A percentile compares a stretch with the other conserved stretches of the same genome.
Conservation (phyloP, 2,888 invertebrate species). For the Drosophila acutilabella region DNA sequence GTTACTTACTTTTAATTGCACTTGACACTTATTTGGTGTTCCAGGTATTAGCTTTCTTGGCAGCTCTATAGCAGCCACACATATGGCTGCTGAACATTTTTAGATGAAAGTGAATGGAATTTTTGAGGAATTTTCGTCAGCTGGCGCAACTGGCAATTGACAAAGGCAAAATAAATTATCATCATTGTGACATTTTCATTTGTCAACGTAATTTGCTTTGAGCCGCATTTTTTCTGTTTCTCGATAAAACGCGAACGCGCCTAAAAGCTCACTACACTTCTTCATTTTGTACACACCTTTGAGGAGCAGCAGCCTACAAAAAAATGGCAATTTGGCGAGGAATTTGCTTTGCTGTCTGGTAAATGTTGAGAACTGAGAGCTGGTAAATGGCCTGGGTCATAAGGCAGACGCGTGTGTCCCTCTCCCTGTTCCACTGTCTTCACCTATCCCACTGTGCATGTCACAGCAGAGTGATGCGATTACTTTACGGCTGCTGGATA, state of each 20-base stretch:
- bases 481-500: constrained; percentile 43
- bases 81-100: constrained; percentile 21
- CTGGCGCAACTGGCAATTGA: constrained; percentile 62
- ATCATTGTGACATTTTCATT: constrained; percentile 78
- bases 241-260: constrained; percentile 38
- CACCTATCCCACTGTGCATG: background rate
- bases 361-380: constrained; percentile 2
- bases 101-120: constrained; percentile 64
- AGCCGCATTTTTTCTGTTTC: constrained; percentile 52
- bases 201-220: constrained; percentile 75
- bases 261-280: constrained; percentile 60
- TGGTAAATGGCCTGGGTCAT: constrained; percentile 22
- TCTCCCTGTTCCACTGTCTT: too few species aligned
- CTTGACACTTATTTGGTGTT: constrained; percentile 14
- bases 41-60: constrained; percentile 38
- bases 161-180: constrained; percentile 77
- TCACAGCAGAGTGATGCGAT: constrained; percentile 44
- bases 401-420: background rate
- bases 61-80: constrained; percentile 21
- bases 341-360: constrained; percentile 58
- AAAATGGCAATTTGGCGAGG: constrained; percentile 61
- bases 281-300: constrained; percentile 50
- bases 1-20: constrained; percentile 64
- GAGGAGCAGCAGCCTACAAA: constrained; percentile 4
- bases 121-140: constrained; percentile 54